Percentiles rank a stretch among this genome's conserved stretches.
Evolutionary conservation across 2,113 vertebrate species (phyloP).

Genomic region (Peucedramus taeniatus): DNA sequence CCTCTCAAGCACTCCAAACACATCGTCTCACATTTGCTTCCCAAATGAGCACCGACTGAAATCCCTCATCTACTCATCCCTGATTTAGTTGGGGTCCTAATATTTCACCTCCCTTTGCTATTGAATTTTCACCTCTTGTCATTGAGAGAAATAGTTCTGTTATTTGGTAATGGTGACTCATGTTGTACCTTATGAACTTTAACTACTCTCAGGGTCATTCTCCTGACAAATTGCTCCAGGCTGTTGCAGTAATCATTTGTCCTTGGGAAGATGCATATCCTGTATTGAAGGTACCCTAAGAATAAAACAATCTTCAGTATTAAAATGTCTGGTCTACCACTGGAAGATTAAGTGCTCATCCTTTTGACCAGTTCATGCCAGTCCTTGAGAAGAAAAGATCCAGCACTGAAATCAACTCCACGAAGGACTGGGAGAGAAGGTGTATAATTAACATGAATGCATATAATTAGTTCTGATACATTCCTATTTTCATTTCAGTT

Average conservation of each 20-base stretch:
- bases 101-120: not conserved
- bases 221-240: not conserved
- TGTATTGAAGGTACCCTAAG: not conserved
- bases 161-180: not conserved
- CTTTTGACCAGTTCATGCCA: not conserved
- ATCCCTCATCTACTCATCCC: not conserved
- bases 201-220: not conserved
- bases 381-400: not conserved
- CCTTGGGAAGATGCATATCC: slow-evolving; percentile 17
- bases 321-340: not conserved
- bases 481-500: not conserved
- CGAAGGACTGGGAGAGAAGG: not conserved
- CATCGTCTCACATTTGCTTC: not conserved
- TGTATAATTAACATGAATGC: not conserved
- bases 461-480: not conserved
- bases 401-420: not conserved
- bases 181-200: slow-evolving; percentile 5
- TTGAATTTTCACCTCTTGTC: not conserved
- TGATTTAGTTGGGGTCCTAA: not conserved
- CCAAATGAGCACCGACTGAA: not conserved
- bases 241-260: not conserved
- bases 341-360: not conserved
- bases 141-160: not conserved
- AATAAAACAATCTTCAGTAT: not conserved
- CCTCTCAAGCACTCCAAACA: not conserved